Base-by-base conservation (phyloP, 2,797 vertebrate species). In the Hypotaenidia okinawae region DNA sequence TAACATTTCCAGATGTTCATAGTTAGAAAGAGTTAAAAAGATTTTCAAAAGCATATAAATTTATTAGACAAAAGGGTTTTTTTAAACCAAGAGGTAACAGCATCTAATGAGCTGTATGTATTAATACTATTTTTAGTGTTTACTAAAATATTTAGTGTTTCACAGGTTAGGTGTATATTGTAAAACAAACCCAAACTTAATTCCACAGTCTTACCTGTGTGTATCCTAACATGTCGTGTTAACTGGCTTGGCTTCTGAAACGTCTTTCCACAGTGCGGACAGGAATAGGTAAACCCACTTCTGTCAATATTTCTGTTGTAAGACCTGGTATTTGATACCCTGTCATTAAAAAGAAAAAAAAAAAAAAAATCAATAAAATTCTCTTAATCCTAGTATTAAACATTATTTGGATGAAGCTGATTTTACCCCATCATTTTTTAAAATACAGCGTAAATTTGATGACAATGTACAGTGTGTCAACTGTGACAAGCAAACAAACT, bases 221-320 rank as follows among this genome's bases (percentile, higher is more conserved):
- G 99, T 97, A 99, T 99, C 95, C 99, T 98, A 74, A 99, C 98
- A 75, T 99, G 99, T 67, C 99, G 97, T 6, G 99, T 99, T 59
- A 99, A 98, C 96, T 99, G 99, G 93, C 99, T 99, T 3, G 99
- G 99, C 93, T 99, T 99, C 89, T 99, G 99, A 96, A 99, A 99
- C 1, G 99, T 99, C 95, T 99, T 99, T 64, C 99, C 99, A 52
- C 99, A 99, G 96, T 99, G 99, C 47, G 99, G 98, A 97, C 99
- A 99, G 14, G 98, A 98, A 96, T 99, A 99, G 4, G 99, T 99
- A 97, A 99, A 99, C 12, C 99, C 98, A 74, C 99, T 99, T 93
- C 99, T 98, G 96, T 99, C 99, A 17, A 99, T 98, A 91, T 98
- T 99, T 97, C 99, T 98, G 93, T 99, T 99, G 79, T 99, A 99